Percentiles rank a stretch among this genome's conserved stretches.
Evolutionary conservation across 2,113 vertebrate species (phyloP).

Genomic region (Neolamprologus modestus): DNA sequence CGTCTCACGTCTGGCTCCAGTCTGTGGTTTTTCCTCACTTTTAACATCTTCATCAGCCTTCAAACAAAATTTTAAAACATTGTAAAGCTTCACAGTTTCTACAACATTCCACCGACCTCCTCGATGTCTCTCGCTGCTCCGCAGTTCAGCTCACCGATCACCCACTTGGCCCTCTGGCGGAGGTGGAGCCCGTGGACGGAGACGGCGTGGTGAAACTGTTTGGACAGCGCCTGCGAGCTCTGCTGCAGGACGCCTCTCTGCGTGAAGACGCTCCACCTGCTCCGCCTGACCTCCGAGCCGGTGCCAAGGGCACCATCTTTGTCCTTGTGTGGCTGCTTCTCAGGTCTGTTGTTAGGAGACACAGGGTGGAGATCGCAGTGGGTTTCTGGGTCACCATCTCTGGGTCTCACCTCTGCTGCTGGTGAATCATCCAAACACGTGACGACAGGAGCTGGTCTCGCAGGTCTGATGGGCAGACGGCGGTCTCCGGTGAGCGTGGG

Average conservation of each 20-base stretch:
- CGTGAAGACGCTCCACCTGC: constrained; percentile 81
- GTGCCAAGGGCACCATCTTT: background rate
- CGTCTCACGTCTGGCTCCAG: background rate
- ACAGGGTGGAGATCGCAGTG: background rate
- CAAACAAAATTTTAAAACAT: background rate
- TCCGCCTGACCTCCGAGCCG: constrained; percentile 49
- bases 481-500: constrained; percentile 23
- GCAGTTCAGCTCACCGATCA: constrained; percentile 73
- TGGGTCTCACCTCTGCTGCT: background rate
- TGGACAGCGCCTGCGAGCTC: constrained; percentile 68
- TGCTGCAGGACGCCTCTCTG: constrained; percentile 22
- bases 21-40: background rate
- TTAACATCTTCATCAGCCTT: background rate
- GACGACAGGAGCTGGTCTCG: constrained; percentile 70
- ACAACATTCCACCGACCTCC: constrained; percentile 41
- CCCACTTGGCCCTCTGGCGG: constrained; percentile 84
- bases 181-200: constrained; percentile 73
- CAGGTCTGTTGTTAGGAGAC: rapidly evolving
- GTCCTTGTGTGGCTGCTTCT: background rate
- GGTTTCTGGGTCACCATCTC: background rate
- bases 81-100: background rate
- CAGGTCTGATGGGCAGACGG: constrained; percentile 73
- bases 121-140: constrained; percentile 69
- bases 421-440: background rate
- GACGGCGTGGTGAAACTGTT: constrained; percentile 66